Base-by-base conservation (phyloP, 2,888 invertebrate genomes). In the Luperina nickerlii region DNA sequence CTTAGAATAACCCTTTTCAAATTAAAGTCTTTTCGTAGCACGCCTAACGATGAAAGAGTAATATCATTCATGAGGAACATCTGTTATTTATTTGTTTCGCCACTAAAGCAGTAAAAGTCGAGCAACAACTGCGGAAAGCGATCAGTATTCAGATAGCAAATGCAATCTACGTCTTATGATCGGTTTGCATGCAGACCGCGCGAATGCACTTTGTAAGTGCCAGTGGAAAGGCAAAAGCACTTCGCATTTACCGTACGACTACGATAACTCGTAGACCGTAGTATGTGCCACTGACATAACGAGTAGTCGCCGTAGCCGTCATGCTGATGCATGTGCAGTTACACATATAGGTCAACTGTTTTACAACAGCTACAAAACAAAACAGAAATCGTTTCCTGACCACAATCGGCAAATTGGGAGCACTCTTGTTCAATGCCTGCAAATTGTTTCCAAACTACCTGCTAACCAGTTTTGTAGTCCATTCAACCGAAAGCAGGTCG, bases 101-200 rank as follows among this genome's bases (percentile, higher is more conserved):
- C n/a, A 71, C 42, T 60, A 75, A 78, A 82, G 74, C 78, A 77
- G 70, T 81, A 83, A 81, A 83, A 82, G 74, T 76, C 79, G 27
- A 70, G 79, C 66, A 70, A 57, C 15, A 45, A 78, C 78, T 69
- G 32, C 72, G 69, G 83, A 79, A 86, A 78, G 71, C 74, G 69
- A 82, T 86, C 74, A 74, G 69, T 76, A 83, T 83, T 80, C 74
- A 86, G 87, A 84, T 83, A 82, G 69, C 75, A 65, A 81, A 87
- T 79, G 76, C 73, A 78, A 89, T 87, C 84, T 85, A 82, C 60
- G 48, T 75, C 67, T 75, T 86, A 86, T 67, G 70, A 71, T 32
- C 78, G 60, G 81, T 80, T 81, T 84, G 82, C 88, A 82, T 84
- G 89, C 89, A 86, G 54, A 68, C 76, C 51, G 74, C 81, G 71